Evolutionary conservation across 1,140 invertebrate species (phyloP), one percentile per base, ranked within the genome.

Genomic region (Apolygus lucorum): DNA sequence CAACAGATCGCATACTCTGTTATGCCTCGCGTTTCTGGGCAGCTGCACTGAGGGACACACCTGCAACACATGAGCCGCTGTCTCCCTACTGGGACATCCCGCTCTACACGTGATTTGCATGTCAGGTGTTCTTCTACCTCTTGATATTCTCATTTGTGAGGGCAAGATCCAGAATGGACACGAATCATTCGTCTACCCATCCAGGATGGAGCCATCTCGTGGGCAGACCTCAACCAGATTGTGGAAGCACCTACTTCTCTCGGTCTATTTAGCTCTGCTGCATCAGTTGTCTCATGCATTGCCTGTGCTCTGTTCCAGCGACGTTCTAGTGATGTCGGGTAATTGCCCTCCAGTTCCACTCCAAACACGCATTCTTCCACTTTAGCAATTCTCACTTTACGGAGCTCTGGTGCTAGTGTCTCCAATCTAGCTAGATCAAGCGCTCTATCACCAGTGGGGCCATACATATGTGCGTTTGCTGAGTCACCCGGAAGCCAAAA

Each of bases 391-490:
- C 34, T 42, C 34, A 42, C 34, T 17, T 8, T 4, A 8, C 34
- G 4, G 34, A 42, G 34, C 34, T 42, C 34, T 8, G 34, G 34
- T 4, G 17, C 17, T 42, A 17, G 4, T 8, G 34, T 8, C 4
- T 17, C 4, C 34, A 42, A 17, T 17, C 17, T 17, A 4, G 17
- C 17, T 4, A 42, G 4, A 8, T 17, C 34, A 4, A 42, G 17
- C 4, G 4, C 34, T 8, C 34, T 62, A 21, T 62, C 73, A 1
- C 70, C 73, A 22, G 25, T 42, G 4, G 34, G 34, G 17, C 4
- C 34, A 17, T 42, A 42, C 4, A 42, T 8, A 42, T 8, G 17
- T 42, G 34, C 34, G 17, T 42, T 42, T 4, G 34, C 4, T 42
- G 17, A 8, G 17, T 42, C 34, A 8, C 34, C 34, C 4, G 34